Percentiles rank a stretch among this genome's conserved stretches.
Conservation (phyloP, 2,888 invertebrate species). For the Chrysina gloriosa region DNA sequence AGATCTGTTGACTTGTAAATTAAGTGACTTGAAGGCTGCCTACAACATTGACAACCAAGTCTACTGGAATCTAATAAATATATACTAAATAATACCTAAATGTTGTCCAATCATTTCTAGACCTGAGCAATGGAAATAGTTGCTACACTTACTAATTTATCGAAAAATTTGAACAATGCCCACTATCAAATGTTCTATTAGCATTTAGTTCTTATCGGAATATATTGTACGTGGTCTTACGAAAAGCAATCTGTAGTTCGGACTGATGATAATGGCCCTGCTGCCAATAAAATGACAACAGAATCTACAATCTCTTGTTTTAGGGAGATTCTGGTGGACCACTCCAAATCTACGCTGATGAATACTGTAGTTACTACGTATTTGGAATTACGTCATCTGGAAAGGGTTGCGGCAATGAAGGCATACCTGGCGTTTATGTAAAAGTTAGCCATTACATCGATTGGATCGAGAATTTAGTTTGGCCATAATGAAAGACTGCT, state of each 20-base stretch:
- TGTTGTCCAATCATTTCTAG: too few species aligned
- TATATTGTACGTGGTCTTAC: too few species aligned
- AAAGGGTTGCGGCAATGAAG: conserved; percentile 60
- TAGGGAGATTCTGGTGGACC: conserved; percentile 78
- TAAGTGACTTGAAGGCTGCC: too few species aligned
- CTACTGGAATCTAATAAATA: too few species aligned
- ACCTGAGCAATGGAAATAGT: too few species aligned
- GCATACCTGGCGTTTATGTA: conserved; percentile 62
- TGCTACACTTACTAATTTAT: too few species aligned
- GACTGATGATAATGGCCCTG: background rate
- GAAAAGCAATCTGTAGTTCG: background rate
- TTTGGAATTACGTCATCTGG: conserved; percentile 66
- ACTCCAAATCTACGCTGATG: conserved; percentile 62
- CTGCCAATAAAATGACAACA: background rate
- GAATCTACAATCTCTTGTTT: background rate
- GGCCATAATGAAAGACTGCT: conserved; percentile 55
- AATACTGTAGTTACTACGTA: conserved; percentile 63
- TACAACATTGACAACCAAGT: too few species aligned
- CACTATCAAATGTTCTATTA: too few species aligned
- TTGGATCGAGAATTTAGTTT: conserved; percentile 65
- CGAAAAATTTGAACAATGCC: too few species aligned
- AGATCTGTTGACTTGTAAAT: too few species aligned
- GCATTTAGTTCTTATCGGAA: too few species aligned
- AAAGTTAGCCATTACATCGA: conserved; percentile 62
- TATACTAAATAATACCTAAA: too few species aligned